These are phyloP conservation scores for Neoniphon sammara DNA, from an alignment of 2,797 vertebrate species.

Conservation along the genomic window DNA sequence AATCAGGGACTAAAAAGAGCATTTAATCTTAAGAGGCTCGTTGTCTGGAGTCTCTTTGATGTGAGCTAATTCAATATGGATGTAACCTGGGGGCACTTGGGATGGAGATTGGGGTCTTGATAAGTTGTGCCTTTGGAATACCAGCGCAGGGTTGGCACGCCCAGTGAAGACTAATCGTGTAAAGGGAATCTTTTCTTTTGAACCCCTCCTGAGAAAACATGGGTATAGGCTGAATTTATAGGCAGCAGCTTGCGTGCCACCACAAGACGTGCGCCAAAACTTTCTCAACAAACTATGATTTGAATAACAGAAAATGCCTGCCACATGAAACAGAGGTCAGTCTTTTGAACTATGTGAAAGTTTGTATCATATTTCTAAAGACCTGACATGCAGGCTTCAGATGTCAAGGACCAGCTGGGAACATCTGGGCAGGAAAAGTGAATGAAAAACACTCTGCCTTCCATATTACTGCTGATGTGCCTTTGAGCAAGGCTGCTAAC, in stretches of 20 bases:
- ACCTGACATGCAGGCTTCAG: neutral
- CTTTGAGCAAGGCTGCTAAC: neutral
- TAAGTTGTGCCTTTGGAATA: slow-evolving; percentile 74
- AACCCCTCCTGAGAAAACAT: slow-evolving; percentile 62
- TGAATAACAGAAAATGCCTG: neutral
- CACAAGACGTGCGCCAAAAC: slow-evolving; percentile 13
- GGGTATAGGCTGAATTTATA: slow-evolving; percentile 60
- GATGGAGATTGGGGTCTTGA: slow-evolving; percentile 77
- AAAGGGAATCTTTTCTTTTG: slow-evolving; percentile 72
- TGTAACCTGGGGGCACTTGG: slow-evolving; percentile 76
- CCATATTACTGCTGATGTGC: neutral
- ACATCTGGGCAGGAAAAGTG: neutral
- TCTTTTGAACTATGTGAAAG: neutral
- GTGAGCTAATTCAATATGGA: slow-evolving; percentile 79
- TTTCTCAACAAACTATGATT: slow-evolving; percentile 4
- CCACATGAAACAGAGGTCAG: neutral
- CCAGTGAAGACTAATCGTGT: slow-evolving; percentile 64
- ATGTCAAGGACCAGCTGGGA: neutral
- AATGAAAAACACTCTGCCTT: neutral
- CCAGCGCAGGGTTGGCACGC: slow-evolving; percentile 56
- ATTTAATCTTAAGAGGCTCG: slow-evolving; percentile 75
- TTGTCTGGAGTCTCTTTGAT: slow-evolving; percentile 81
- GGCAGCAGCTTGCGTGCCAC: slow-evolving; percentile 38
- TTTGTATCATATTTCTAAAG: neutral
- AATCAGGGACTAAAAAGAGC: slow-evolving; percentile 72